Evolutionary conservation across 2,888 invertebrate species (phyloP), one percentile per base, ranked within the genome.

Genomic region (Apomyelois bistriatella): DNA sequence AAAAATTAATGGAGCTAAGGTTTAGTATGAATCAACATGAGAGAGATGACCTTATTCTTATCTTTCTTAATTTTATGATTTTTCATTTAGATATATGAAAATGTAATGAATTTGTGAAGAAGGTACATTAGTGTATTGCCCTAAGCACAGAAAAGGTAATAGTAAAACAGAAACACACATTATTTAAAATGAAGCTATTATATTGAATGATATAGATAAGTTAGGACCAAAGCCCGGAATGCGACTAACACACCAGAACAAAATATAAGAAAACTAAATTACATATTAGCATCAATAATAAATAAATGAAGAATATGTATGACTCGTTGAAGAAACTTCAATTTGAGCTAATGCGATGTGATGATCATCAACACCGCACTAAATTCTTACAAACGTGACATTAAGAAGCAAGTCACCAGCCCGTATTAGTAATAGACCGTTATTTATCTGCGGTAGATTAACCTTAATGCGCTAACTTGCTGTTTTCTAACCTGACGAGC

Each of bases 401-500:
- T 8, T 7, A 30, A 28, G 43, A 22, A 48, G 48, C 17, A 36
- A 37, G 17, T 15, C 46, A 46, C 10, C 15, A 16, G 16, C 16
- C n/a, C 10, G 13, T 15, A 16, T 37, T 38, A 49, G 48, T 49
- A 30, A 38, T 22, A 37, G 37, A 38, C 48, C 48, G 48, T 49
- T 49, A 49, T 38, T 28, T n/a, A 13, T 36, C 17, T 16, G 40
- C 36, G 43, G 42, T 37, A 36, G 43, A 52, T 52, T 52, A 52
- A 43, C 52, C 52, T 52, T 52, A 52, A 52, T 52, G 43, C 36
- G 22, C 42, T 37, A 42, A 35, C 36, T 17, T 35, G 28, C 9
- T 30, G 52, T 35, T 46, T 43, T 46, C 46, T 46, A 46, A 32
- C 30, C 15, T 32, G 46, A 46, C 32, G 32, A 46, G 32, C 15